phyloP scores from a whole-genome alignment of 2,113 vertebrate species.

The Cyprinodon brontotheroides region DNA sequence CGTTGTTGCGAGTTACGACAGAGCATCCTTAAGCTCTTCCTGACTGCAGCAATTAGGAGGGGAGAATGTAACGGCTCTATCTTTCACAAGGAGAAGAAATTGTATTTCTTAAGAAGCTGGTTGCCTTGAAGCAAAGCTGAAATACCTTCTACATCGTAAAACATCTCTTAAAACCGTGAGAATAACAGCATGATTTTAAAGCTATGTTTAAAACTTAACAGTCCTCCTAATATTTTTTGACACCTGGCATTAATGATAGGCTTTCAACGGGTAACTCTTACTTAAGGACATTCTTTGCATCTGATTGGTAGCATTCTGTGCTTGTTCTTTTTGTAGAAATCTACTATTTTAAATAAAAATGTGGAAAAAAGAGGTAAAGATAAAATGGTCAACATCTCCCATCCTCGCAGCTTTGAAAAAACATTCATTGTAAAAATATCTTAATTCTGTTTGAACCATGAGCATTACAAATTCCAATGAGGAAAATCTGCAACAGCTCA shows the following conservation, averaged over 20 bases:
- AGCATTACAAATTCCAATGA: neutral
- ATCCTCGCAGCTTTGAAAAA: neutral
- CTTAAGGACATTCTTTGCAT: slow-evolving; percentile 24
- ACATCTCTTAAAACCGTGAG: slow-evolving; percentile 42
- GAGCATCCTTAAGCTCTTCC: slow-evolving; percentile 4
- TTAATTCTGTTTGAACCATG: neutral
- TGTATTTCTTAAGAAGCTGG: slow-evolving; percentile 10
- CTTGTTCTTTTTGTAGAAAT: neutral
- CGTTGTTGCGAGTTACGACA: slow-evolving; percentile 7
- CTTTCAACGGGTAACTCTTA: slow-evolving; percentile 26
- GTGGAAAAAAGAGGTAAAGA: neutral
- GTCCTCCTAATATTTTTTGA: slow-evolving; percentile 41
- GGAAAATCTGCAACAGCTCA: neutral
- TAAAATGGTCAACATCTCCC: neutral
- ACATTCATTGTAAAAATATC: neutral
- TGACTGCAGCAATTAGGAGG: slow-evolving; percentile 8
- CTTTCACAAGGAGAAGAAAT: slow-evolving; percentile 41
- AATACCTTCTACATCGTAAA: slow-evolving; percentile 50
- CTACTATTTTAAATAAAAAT: neutral
- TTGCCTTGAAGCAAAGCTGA: slow-evolving; percentile 43
- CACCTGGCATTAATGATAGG: slow-evolving; percentile 59
- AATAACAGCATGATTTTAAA: slow-evolving; percentile 36
- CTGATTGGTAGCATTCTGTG: neutral
- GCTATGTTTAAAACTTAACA: slow-evolving; percentile 50
- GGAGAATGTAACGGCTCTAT: slow-evolving; percentile 4